These are phyloP conservation scores for Oryzias sinensis DNA, from an alignment of 2,797 vertebrate species.

Conservation along the genomic window DNA sequence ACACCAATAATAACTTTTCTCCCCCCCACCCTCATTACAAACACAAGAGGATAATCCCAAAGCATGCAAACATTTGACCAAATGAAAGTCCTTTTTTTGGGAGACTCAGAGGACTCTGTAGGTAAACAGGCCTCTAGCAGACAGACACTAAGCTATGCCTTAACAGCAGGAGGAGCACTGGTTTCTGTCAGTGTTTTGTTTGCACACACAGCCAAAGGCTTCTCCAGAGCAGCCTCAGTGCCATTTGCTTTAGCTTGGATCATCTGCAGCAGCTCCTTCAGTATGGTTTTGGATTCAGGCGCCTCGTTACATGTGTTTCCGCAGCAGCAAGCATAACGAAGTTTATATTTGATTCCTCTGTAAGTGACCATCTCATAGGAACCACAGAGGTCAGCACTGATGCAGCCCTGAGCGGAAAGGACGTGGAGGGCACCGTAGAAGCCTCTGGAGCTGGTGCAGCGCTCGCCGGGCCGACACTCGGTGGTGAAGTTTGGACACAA, in stretches of 20 bases:
- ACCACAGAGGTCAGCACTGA: slow-evolving; percentile 50
- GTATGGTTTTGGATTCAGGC: not conserved
- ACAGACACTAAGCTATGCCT: not conserved
- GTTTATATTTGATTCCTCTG: slow-evolving; percentile 34
- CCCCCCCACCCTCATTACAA: not conserved
- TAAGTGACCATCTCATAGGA: slow-evolving; percentile 19
- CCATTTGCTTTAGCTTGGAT: not conserved
- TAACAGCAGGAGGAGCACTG: not conserved
- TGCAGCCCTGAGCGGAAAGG: slow-evolving; percentile 66
- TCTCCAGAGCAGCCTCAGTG: not conserved
- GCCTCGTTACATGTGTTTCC: slow-evolving; percentile 52
- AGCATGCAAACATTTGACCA: slow-evolving; percentile 18
- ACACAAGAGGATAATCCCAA: not conserved
- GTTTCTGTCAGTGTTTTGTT: slow-evolving; percentile 24
- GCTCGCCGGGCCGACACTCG: slow-evolving; percentile 53
- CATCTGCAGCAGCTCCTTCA: slow-evolving; percentile 46
- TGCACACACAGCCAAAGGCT: slow-evolving; percentile 43
- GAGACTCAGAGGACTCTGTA: slow-evolving; percentile 14
- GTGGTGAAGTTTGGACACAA: slow-evolving; percentile 45
- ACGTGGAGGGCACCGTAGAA: slow-evolving; percentile 42
- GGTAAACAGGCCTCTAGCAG: slow-evolving; percentile 18
- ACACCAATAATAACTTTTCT: not conserved
- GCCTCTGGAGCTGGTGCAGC: slow-evolving; percentile 60
- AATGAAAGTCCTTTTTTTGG: slow-evolving; percentile 10
- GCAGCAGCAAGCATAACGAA: slow-evolving; percentile 71